These are phyloP conservation scores for Volucella inanis DNA, from an alignment of 2,888 invertebrate genomes.

Conservation along the genomic window DNA sequence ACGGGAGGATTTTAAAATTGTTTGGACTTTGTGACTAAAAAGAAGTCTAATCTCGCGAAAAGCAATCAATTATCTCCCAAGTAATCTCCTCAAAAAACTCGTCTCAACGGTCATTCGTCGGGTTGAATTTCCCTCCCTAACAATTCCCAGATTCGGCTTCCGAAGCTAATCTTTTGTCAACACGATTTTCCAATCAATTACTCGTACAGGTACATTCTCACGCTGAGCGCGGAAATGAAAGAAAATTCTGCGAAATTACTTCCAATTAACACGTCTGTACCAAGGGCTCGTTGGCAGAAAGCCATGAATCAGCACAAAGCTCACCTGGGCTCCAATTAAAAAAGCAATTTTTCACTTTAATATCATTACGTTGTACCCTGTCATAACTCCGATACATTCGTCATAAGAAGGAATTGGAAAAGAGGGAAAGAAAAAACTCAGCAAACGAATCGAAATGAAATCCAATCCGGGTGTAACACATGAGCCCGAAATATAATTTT, in stretches of 20 bases:
- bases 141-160: no score
- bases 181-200: constrained; percentile 58
- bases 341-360: constrained; percentile 73
- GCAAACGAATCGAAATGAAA: background rate
- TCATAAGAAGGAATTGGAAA: background rate
- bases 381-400: constrained; percentile 50
- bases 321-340: constrained; percentile 73
- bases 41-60: no score
- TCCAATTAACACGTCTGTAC: constrained; percentile 68
- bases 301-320: constrained; percentile 61
- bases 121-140: no score
- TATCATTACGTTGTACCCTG: constrained; percentile 60
- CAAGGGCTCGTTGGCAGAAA: constrained; percentile 24
- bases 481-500: constrained; percentile 63
- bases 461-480: constrained; percentile 66
- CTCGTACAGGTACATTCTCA: background rate
- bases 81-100: no score
- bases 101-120: no score
- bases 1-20: no score
- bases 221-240: constrained; percentile 49
- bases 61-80: no score
- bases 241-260: constrained; percentile 65
- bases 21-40: no score
- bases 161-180: constrained; percentile 3
- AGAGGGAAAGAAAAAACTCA: background rate